These are phyloP conservation scores for Pygoscelis adeliae DNA, from an alignment of 2,113 vertebrate species.

Conservation along the genomic window DNA sequence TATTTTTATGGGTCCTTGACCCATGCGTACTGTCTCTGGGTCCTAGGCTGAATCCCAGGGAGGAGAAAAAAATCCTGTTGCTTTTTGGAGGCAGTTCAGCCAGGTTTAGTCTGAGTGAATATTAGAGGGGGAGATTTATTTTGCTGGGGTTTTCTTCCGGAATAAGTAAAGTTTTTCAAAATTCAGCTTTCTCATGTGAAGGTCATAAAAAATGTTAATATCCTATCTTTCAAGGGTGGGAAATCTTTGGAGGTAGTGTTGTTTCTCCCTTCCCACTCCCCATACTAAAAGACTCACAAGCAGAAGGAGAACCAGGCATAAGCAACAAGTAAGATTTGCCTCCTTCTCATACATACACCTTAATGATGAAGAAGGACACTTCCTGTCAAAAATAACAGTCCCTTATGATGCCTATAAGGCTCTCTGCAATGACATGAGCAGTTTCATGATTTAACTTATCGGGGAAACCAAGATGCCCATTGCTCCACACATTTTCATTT, in stretches of 20 bases:
- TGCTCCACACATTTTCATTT: background rate
- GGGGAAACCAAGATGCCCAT: background rate
- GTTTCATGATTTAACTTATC: background rate
- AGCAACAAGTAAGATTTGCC: background rate
- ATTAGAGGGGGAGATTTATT: background rate
- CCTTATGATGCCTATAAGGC: background rate
- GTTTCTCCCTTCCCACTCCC: background rate
- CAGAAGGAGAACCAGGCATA: background rate
- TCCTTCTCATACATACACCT: background rate
- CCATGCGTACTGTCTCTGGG: background rate
- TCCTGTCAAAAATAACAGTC: background rate
- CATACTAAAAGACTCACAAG: background rate
- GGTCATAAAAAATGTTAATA: background rate
- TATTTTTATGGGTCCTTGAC: background rate
- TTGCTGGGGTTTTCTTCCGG: background rate
- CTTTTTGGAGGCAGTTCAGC: background rate
- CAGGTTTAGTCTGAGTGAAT: background rate
- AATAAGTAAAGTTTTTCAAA: background rate
- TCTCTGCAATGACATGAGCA: background rate
- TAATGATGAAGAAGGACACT: background rate
- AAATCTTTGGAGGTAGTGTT: background rate
- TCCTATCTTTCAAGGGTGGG: background rate
- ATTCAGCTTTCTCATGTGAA: background rate
- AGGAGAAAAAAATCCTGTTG: background rate
- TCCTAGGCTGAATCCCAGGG: background rate